Percentiles rank a stretch among this genome's conserved stretches.
These are phyloP conservation scores for Heterodera schachtii DNA, from an alignment of 1,140 invertebrate genomes.

Conservation along the genomic window DNA sequence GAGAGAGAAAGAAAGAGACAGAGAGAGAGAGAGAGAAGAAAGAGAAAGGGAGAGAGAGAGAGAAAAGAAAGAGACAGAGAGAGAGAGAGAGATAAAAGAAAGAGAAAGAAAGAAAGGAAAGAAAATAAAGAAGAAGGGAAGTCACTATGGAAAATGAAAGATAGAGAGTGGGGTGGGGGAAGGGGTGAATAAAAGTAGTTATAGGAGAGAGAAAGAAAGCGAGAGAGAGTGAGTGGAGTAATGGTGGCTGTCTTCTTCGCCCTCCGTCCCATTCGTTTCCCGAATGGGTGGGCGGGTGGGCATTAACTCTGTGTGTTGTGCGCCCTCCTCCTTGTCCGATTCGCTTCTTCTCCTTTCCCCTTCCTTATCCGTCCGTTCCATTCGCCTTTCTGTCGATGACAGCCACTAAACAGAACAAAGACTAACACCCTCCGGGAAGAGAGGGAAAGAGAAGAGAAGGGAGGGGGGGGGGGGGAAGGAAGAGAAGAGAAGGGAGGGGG, in stretches of 20 bases:
- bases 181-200: background rate
- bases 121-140: background rate
- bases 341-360: background rate
- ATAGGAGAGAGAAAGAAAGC: background rate
- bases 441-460: too few species aligned
- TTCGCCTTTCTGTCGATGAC: constrained; percentile 11
- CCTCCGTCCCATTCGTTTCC: background rate
- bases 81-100: background rate
- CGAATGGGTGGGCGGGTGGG: background rate
- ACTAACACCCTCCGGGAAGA: background rate
- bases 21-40: background rate
- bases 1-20: background rate
- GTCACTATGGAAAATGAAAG: background rate
- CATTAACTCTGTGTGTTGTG: background rate
- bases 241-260: background rate
- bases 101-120: background rate
- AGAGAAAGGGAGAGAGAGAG: background rate
- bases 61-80: background rate
- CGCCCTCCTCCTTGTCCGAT: background rate
- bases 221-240: background rate
- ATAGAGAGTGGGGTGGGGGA: background rate
- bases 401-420: constrained; percentile 16
- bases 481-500: too few species aligned
- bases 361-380: constrained; percentile 11
- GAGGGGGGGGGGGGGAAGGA: background rate